Evolutionary conservation across 2,113 vertebrate genomes (phyloP).

Genomic region (Physeter macrocephalus): DNA sequence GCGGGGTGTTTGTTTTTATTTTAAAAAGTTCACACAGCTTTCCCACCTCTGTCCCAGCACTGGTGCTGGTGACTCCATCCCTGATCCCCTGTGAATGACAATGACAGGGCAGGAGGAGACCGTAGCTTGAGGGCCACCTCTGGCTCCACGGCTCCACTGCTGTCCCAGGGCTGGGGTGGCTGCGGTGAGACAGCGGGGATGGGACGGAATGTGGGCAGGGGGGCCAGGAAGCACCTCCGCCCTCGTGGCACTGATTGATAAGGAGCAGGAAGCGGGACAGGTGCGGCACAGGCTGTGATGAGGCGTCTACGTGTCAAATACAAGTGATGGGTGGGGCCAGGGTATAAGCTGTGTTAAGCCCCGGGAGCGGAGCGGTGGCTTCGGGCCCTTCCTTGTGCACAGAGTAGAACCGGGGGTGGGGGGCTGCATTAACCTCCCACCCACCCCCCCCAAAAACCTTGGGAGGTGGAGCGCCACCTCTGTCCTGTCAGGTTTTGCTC

Average conservation of each 20-base stretch:
- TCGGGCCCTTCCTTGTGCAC: not conserved
- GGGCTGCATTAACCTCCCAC: not conserved
- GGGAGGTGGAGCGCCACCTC: constrained; percentile 27
- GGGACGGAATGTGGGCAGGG: constrained; percentile 53
- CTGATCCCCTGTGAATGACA: not conserved
- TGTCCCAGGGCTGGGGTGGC: not conserved
- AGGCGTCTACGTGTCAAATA: constrained; percentile 30
- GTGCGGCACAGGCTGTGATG: constrained; percentile 10
- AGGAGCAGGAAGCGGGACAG: not conserved
- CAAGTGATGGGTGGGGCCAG: constrained; percentile 34
- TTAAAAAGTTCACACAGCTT: constrained; percentile 69
- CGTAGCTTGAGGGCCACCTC: not conserved
- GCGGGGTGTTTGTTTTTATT: constrained; percentile 61
- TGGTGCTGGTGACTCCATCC: constrained; percentile 7
- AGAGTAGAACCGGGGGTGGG: not conserved
- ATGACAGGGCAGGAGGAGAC: not conserved
- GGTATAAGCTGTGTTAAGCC: not conserved
- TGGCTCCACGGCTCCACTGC: no score
- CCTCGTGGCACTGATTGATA: constrained; percentile 53
- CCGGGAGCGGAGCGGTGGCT: not conserved
- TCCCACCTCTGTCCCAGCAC: constrained; percentile 10
- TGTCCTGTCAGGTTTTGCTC: constrained; percentile 73
- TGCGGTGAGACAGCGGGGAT: not conserved
- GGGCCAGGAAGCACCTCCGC: constrained; percentile 22
- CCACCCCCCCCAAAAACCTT: constrained; percentile 39